Conservation (phyloP, 1,140 invertebrate genomes). For the Drosophila carrolli region DNA sequence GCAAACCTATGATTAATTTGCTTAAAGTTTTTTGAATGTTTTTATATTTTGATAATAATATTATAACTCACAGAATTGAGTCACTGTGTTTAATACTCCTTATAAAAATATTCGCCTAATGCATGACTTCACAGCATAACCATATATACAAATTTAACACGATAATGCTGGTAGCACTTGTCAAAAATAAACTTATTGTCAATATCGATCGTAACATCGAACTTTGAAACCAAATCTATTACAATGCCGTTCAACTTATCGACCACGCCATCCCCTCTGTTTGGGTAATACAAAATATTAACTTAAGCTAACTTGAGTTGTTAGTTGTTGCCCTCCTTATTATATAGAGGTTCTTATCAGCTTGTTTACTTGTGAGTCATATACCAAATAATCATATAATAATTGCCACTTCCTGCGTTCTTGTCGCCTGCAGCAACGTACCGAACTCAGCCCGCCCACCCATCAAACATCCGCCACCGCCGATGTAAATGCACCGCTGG, state of each 20-base stretch:
- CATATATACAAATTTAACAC: too few relatives aligned
- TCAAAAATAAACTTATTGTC: background rate
- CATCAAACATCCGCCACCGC: constrained; percentile 78
- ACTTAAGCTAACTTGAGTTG: constrained; percentile 9
- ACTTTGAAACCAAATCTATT: background rate
- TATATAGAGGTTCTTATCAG: constrained; percentile 14
- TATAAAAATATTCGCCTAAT: too few relatives aligned
- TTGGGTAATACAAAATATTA: constrained; percentile 11
- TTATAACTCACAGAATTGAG: background rate
- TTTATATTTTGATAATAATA: too few relatives aligned
- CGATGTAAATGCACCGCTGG: constrained; percentile 65
- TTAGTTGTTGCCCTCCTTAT: constrained; percentile 18
- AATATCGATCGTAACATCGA: too few relatives aligned
- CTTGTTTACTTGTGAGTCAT: constrained; percentile 29
- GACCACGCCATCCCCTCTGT: background rate
- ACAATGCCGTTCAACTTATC: background rate
- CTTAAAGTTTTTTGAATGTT: too few relatives aligned
- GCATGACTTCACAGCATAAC: too few relatives aligned
- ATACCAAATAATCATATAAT: constrained; percentile 1
- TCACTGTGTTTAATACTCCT: background rate
- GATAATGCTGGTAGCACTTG: too few relatives aligned
- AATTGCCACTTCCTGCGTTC: constrained; percentile 15
- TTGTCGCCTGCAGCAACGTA: constrained; percentile 73
- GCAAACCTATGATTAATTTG: too few relatives aligned
- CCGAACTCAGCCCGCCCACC: constrained; percentile 79